Percentiles rank a stretch among this genome's conserved stretches.
Evolutionary conservation across 2,113 vertebrate genomes (phyloP).

Genomic region (Colistium nudipinnis): DNA sequence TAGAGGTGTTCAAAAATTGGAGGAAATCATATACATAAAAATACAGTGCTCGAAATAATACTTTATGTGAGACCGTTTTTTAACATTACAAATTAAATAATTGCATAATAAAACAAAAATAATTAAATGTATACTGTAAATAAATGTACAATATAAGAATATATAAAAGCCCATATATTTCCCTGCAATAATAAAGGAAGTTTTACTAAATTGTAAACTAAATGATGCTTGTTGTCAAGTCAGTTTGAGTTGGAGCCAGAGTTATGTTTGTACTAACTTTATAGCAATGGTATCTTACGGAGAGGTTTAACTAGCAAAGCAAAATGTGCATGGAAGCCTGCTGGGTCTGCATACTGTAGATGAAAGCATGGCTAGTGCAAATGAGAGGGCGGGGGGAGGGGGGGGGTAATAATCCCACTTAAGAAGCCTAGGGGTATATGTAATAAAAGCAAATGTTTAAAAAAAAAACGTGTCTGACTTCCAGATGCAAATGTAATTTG

Average conservation of each 20-base stretch:
- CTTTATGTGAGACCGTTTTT: neutral
- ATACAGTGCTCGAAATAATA: neutral
- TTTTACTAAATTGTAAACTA: no score
- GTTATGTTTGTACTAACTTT: no score
- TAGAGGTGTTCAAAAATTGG: neutral
- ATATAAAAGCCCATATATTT: no score
- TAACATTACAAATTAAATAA: neutral
- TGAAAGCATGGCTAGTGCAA: neutral
- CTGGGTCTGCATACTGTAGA: conserved; percentile 2
- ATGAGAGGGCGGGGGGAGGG: no score
- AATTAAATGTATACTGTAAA: neutral
- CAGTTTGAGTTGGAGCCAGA: no score
- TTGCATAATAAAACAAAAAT: no score
- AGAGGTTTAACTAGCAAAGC: neutral
- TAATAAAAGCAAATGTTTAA: neutral
- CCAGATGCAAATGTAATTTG: neutral
- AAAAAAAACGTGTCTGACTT: neutral
- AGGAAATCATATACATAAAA: neutral
- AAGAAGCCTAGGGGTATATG: neutral
- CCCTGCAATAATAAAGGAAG: no score
- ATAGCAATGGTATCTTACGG: neutral
- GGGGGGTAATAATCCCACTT: neutral
- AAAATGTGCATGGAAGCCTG: neutral
- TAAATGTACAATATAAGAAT: neutral
- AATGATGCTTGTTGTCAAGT: no score